Conservation (phyloP, 2,888 invertebrate species). For the Eupithecia dodoneata region DNA sequence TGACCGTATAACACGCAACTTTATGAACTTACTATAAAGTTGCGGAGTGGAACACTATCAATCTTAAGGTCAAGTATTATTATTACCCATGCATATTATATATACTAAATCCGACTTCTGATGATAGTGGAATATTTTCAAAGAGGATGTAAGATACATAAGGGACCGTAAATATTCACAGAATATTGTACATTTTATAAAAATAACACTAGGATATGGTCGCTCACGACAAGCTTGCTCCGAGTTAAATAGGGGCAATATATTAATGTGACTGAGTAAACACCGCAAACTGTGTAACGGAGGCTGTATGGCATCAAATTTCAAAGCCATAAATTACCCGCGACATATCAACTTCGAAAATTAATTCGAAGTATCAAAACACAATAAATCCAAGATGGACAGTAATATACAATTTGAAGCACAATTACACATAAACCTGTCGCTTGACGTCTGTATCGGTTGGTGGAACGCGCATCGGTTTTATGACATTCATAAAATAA, state of each 20-base stretch:
- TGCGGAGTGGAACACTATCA: not conserved
- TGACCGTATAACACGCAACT: too few relatives aligned
- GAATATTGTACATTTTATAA: not conserved
- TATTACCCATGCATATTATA: not conserved
- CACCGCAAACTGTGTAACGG: conserved; percentile 18
- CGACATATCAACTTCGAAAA: conserved; percentile 38
- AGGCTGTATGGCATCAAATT: conserved; percentile 25
- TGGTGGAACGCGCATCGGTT: conserved; percentile 48
- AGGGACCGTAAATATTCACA: not conserved
- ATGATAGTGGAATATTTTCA: not conserved
- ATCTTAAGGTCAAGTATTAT: not conserved
- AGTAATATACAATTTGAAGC: conserved; percentile 46
- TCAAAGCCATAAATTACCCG: conserved; percentile 29
- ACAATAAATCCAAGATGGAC: conserved; percentile 49
- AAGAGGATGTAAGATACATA: not conserved
- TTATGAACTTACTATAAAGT: too few relatives aligned
- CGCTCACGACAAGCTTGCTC: not conserved
- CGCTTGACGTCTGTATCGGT: conserved; percentile 50
- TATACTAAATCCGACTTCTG: not conserved
- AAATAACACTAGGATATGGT: not conserved
- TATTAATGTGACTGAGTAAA: conserved; percentile 8
- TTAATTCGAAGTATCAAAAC: conserved; percentile 41
- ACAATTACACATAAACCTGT: conserved; percentile 60
- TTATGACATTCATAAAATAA: conserved; percentile 67
- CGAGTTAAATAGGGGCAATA: not conserved